Evolutionary conservation across 2,113 vertebrate genomes (phyloP).

Genomic region (Rhinogobius similis): DNA sequence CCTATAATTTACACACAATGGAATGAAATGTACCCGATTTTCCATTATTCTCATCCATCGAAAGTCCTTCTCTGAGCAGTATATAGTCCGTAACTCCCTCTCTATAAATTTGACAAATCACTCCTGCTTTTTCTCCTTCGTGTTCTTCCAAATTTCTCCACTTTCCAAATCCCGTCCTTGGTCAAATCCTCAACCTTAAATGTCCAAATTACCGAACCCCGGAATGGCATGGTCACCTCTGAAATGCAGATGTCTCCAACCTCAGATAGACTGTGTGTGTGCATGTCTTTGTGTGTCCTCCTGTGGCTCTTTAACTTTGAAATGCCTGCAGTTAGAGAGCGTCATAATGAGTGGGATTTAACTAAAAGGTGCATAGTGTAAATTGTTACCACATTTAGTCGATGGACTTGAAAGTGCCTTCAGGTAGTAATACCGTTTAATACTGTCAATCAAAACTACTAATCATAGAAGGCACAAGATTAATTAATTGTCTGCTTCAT

Average conservation of each 20-base stretch:
- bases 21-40: too few relatives aligned
- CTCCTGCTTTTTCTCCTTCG: slow-evolving; percentile 47
- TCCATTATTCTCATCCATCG: too few relatives aligned
- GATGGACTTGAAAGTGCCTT: background rate
- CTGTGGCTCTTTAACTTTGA: background rate
- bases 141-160: slow-evolving; percentile 50
- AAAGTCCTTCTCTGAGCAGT: slow-evolving; percentile 62
- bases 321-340: background rate
- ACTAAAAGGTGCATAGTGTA: background rate
- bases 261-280: slow-evolving; percentile 62
- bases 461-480: background rate
- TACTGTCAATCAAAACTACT: background rate
- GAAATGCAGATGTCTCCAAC: slow-evolving; percentile 97
- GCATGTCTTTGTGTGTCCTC: slow-evolving; percentile 23
- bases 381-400: background rate
- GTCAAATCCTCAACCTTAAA: slow-evolving; percentile 52
- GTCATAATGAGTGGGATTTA: background rate
- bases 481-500: too few relatives aligned
- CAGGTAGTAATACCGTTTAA: background rate
- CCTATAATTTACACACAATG: too few relatives aligned
- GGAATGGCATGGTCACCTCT: slow-evolving; percentile 68
- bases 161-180: slow-evolving; percentile 51
- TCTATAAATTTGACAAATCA: slow-evolving; percentile 68
- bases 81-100: slow-evolving; percentile 60
- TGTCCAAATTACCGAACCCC: slow-evolving; percentile 36